Percentiles rank a stretch among this genome's conserved stretches.
phyloP scores from a whole-genome alignment of 1,140 invertebrate genomes.

The Rhopalosiphum maidis region DNA sequence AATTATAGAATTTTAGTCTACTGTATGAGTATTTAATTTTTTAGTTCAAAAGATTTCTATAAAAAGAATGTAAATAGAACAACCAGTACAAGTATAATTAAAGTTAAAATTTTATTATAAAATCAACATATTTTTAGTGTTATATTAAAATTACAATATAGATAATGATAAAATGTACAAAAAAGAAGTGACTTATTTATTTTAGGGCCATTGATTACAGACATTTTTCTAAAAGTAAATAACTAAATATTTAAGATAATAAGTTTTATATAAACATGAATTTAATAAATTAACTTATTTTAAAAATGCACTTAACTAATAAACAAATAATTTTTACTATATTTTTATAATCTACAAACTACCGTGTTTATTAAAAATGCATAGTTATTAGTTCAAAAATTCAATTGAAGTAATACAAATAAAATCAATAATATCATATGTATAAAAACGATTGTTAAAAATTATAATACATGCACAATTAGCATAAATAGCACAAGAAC shows the following conservation, averaged over 20 bases:
- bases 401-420: neutral
- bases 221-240: neutral
- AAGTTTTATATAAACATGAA: neutral
- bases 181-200: neutral
- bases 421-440: neutral
- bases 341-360: neutral
- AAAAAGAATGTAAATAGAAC: neutral
- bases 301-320: neutral
- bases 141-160: neutral
- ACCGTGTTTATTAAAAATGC: neutral
- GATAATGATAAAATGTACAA: neutral
- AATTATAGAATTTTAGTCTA: no score
- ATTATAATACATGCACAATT: neutral
- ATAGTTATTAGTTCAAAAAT: neutral
- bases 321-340: neutral
- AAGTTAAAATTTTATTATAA: neutral
- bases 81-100: neutral
- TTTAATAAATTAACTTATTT: neutral
- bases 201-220: neutral
- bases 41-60: neutral
- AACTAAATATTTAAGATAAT: neutral
- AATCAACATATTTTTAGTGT: neutral
- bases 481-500: neutral
- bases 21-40: neutral
- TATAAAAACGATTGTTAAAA: neutral